Conservation (phyloP, 2,797 vertebrate genomes). For the Synaphobranchus kaupii region DNA sequence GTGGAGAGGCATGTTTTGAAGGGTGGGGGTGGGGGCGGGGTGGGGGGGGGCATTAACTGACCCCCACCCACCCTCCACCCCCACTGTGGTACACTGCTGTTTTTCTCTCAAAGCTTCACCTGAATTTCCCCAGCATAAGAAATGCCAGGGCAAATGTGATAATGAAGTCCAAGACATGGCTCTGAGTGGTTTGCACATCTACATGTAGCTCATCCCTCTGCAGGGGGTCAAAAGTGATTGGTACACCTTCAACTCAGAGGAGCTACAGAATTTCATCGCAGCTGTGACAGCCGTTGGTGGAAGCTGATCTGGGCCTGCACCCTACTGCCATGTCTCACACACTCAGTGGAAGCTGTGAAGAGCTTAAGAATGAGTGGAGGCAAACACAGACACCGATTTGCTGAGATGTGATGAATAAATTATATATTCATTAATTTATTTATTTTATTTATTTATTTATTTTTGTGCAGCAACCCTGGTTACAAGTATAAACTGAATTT, state of each 20-base stretch:
- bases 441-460: conserved; percentile 64
- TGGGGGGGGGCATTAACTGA: neutral
- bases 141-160: neutral
- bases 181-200: neutral
- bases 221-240: neutral
- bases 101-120: neutral
- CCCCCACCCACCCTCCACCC: neutral
- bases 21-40: too few species aligned
- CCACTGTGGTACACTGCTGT: neutral
- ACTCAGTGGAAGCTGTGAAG: neutral
- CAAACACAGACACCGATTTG: conserved; percentile 25
- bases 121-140: conserved; percentile 7
- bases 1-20: neutral
- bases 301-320: neutral
- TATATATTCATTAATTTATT: conserved; percentile 47
- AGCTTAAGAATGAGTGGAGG: neutral
- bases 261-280: neutral
- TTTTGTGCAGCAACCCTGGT: conserved; percentile 65
- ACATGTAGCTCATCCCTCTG: neutral
- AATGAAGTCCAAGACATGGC: neutral
- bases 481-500: conserved; percentile 69
- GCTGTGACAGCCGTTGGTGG: neutral
- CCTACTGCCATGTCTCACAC: neutral
- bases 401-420: conserved; percentile 53
- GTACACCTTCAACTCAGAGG: neutral